Percentiles rank a stretch among this genome's conserved stretches.
Evolutionary conservation across 2,888 invertebrate genomes (phyloP).

Genomic region (Erebia ligea): DNA sequence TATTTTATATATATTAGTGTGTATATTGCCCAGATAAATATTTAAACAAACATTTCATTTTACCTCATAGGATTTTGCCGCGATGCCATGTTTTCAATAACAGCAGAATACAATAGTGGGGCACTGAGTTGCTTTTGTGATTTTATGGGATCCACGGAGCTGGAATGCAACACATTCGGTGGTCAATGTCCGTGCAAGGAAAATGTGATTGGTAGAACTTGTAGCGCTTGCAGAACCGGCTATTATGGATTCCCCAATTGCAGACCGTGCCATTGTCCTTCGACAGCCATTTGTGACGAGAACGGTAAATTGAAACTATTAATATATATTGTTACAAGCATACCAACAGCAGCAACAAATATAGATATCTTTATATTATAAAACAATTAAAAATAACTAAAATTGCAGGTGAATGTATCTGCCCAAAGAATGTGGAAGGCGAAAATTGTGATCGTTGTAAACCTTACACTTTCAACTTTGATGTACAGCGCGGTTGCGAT

Average conservation of each 20-base stretch:
- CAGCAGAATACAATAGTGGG: constrained; percentile 97
- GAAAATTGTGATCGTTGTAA: constrained; percentile 95
- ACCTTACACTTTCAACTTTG: constrained; percentile 94
- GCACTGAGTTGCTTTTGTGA: constrained; percentile 95
- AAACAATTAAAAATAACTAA: background rate
- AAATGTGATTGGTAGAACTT: constrained; percentile 96
- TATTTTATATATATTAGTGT: no score
- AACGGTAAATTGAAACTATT: constrained; percentile 61
- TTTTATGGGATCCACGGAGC: constrained; percentile 90
- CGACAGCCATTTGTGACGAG: constrained; percentile 91
- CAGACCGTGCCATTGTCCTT: constrained; percentile 93
- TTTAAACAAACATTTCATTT: background rate
- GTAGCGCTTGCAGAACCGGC: constrained; percentile 93
- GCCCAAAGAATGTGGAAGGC: constrained; percentile 95
- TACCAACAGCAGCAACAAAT: background rate
- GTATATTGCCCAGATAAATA: no score
- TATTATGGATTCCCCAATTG: constrained; percentile 98
- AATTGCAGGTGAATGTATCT: constrained; percentile 90
- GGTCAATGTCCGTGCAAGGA: constrained; percentile 97
- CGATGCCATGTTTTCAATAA: constrained; percentile 95
- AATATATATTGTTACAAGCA: background rate
- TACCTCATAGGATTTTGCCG: constrained; percentile 89
- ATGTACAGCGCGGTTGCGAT: constrained; percentile 97
- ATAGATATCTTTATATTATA: background rate
- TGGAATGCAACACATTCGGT: constrained; percentile 96